A percentile compares a stretch with the other conserved stretches of the same genome.
phyloP scores from a whole-genome alignment of 1,140 invertebrate species.

The Cyclargus thomasi region DNA sequence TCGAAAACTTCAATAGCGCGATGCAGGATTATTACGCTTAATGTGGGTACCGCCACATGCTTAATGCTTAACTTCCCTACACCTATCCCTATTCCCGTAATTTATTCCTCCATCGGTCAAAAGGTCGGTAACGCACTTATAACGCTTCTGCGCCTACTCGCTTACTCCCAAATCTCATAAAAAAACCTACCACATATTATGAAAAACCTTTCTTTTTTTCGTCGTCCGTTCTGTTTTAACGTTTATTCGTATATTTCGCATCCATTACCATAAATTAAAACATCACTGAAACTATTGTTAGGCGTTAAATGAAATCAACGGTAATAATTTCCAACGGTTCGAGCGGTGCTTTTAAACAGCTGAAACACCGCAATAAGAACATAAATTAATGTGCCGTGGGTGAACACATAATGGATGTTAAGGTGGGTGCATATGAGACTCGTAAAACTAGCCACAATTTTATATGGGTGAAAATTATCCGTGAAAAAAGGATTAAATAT shows the following conservation, averaged over 20 bases:
- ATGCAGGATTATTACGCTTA: too few species aligned
- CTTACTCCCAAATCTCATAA: too few species aligned
- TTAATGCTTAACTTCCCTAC: too few species aligned
- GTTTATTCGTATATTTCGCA: background rate
- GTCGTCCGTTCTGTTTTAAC: background rate
- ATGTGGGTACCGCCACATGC: too few species aligned
- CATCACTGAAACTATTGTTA: background rate
- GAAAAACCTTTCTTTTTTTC: too few species aligned
- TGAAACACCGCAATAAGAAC: slow-evolving; percentile 12
- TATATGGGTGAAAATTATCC: background rate
- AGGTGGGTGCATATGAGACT: background rate
- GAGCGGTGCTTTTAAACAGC: slow-evolving; percentile 9
- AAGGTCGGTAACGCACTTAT: too few species aligned
- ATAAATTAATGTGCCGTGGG: slow-evolving; percentile 9
- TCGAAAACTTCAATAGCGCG: too few species aligned
- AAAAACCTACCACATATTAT: too few species aligned
- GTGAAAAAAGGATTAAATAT: background rate
- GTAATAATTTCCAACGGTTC: background rate
- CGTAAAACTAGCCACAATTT: background rate
- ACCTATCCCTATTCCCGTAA: too few species aligned
- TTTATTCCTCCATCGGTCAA: too few species aligned
- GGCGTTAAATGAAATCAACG: background rate
- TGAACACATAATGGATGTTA: slow-evolving; percentile 4
- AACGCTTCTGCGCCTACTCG: too few species aligned
- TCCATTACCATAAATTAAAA: background rate